phyloP scores from a whole-genome alignment of 2,888 invertebrate genomes.

The Chydorus sphaericus region DNA sequence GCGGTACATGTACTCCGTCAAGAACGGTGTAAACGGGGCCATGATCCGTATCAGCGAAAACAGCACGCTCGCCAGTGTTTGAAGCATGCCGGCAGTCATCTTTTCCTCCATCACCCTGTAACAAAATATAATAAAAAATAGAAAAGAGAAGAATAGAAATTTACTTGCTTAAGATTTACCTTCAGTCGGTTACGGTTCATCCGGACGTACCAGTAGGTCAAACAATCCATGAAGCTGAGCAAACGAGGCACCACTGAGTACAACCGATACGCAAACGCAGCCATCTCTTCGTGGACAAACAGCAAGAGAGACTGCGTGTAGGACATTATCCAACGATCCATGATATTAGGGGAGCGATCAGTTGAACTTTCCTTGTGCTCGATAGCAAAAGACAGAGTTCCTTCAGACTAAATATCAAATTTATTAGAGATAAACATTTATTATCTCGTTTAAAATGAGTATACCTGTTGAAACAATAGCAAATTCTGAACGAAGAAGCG shows the following conservation, averaged over 20 bases:
- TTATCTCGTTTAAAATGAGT: not conserved
- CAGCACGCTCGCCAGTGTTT: constrained; percentile 75
- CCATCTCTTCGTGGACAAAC: constrained; percentile 86
- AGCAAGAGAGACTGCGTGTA: constrained; percentile 83
- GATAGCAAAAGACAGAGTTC: constrained; percentile 28
- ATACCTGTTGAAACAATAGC: constrained; percentile 52
- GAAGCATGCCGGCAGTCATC: constrained; percentile 66
- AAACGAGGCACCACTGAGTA: constrained; percentile 90
- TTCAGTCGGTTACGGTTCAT: constrained; percentile 91
- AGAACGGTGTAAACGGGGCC: constrained; percentile 94
- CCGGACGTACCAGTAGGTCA: constrained; percentile 97
- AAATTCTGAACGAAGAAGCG: constrained; percentile 90
- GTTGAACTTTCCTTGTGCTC: constrained; percentile 27
- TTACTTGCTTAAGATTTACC: not conserved
- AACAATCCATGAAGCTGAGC: constrained; percentile 89
- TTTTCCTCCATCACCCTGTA: constrained; percentile 58
- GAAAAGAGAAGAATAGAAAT: not conserved
- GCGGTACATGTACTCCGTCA: constrained; percentile 90
- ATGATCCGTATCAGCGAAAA: constrained; percentile 80
- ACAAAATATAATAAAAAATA: not conserved
- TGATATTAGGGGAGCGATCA: constrained; percentile 48
- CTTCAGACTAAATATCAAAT: constrained; percentile 28
- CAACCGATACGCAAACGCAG: constrained; percentile 73
- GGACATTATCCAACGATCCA: constrained; percentile 95
- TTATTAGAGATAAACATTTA: no score